Evolutionary conservation across 2,797 vertebrate genomes (phyloP), one percentile per base, ranked within the genome.

Genomic region (Rhinogobio ventralis): DNA sequence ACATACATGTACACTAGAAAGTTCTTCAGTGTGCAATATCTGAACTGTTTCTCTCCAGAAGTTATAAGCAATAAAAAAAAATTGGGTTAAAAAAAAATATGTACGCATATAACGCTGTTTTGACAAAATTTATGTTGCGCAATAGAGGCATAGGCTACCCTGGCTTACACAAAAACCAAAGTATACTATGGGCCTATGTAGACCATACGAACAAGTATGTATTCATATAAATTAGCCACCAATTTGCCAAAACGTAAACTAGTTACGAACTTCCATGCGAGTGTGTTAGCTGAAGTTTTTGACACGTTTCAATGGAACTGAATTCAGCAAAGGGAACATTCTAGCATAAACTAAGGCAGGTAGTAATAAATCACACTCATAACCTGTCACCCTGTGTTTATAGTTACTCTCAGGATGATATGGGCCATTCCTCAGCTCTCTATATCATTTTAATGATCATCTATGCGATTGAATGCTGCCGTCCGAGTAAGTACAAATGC

Each of bases 381-480:
- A 85, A 85, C 68, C 76, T 73, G 83, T 85, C 83, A 73, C 39
- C 42, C 87, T 85, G 86, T 83, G 88, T 86, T 92, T 83, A 90
- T 87, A 88, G 89, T 90, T 90, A 89, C 91, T 91, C 90, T 90
- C 81, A 87, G 89, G 90, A 91, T 86, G 86, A 90, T 88, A 87
- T 90, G 88, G 87, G 88, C 89, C 89, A 83, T 90, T 92, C 88
- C 90, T 91, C 90, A 90, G 90, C 87, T 90, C 89, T 90, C 93
- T 93, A 90, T 84, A 85, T 85, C 87, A 86, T 69, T 68, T 81
- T 83, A 81, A 45, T 55, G 42, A 86, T 84, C 82, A 79, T 72
- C 79, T 81, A 79, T 81, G 77, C 72, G 60, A 88, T 81, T 49
- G 67, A 66, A 78, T 68, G 68, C 62, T 64, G 62, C 68, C 33